Percentiles rank a stretch among this genome's conserved stretches.
These are phyloP conservation scores for Hydractinia echinata DNA, from an alignment of 30 jellyfish, hydroid and myxozoan genomes.

Conservation along the genomic window DNA sequence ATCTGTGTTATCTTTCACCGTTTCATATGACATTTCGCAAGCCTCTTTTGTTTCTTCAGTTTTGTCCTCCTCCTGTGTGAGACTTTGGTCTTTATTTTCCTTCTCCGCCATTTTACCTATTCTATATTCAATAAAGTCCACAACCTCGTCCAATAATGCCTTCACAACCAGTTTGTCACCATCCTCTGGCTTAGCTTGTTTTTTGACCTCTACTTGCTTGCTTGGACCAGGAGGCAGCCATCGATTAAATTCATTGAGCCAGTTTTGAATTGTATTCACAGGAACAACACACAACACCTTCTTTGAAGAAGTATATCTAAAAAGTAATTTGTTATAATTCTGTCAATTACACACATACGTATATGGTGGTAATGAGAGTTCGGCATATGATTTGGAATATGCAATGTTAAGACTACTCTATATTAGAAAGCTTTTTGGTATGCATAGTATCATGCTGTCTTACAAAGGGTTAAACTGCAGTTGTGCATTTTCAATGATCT, in stretches of 20 bases:
- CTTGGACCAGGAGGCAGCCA: constrained; percentile 79
- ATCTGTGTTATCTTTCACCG: not conserved
- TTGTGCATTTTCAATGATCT: no score
- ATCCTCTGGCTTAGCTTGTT: not conserved
- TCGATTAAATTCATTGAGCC: constrained; percentile 76
- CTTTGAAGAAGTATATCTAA: constrained; percentile 65
- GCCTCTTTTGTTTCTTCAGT: constrained; percentile 4
- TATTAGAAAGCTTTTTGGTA: no score
- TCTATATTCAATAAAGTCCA: constrained; percentile 26
- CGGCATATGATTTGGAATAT: no score
- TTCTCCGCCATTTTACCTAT: not conserved
- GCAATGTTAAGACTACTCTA: no score
- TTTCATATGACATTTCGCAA: not conserved
- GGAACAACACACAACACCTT: constrained; percentile 79
- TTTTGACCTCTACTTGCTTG: not conserved
- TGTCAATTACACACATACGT: no score
- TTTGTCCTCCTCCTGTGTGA: not conserved
- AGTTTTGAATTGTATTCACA: constrained; percentile 81
- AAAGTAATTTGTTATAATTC: not conserved
- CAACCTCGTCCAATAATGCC: constrained; percentile 23
- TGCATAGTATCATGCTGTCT: no score
- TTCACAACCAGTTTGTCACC: not conserved
- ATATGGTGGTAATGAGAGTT: no score
- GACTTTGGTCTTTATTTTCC: not conserved
- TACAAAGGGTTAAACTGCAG: no score